Evolutionary conservation across 2,888 invertebrate genomes (phyloP), one percentile per base, ranked within the genome.

Genomic region (Tupiocoris notatus): DNA sequence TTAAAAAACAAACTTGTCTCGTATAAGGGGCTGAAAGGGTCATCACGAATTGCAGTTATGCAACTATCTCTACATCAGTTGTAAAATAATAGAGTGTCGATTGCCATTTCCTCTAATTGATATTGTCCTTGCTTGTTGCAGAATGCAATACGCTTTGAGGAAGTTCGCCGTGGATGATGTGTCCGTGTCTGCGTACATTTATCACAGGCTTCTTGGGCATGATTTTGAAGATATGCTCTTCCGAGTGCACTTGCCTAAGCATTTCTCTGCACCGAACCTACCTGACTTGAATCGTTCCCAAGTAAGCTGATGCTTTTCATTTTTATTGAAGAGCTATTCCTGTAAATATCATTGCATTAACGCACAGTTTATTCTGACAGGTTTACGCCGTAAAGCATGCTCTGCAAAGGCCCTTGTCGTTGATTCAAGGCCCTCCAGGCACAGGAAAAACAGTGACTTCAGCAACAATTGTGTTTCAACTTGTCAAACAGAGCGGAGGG

Each of bases 401-500:
- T 0, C 88, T 99, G 1, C 98, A 98, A 83, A 89, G 97, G 3
- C 98, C 98, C 0, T 86, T 99, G 20, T 96, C 96, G 23, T 86
- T 99, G 39, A 99, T 99, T 83, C 99, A 99, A 87, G 98, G 96
- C 0, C 95, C 95, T 0, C 97, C 98, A 0, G 96, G 96, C 66
- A 98, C 98, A 0, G 98, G 98, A 2, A 99, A 99, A 86, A 99
- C 99, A 0, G 99, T 99, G 0, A 99, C 99, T 0, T 98, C 98
- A 0, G 99, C 99, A 0, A 98, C 98, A 0, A 96, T 99, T 80
- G 99, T 99, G 1, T 99, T 98, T 84, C 99, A 99, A 83, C 86
- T 99, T 76, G 96, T 95, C 0, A 92, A 96, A 82, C 96, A 97
- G 83, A 95, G 92, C 81, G 94, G 95, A 2, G 95, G 95, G 0